phyloP scores from a whole-genome alignment of 2,888 invertebrate genomes.

The Pilophorus perplexus region DNA sequence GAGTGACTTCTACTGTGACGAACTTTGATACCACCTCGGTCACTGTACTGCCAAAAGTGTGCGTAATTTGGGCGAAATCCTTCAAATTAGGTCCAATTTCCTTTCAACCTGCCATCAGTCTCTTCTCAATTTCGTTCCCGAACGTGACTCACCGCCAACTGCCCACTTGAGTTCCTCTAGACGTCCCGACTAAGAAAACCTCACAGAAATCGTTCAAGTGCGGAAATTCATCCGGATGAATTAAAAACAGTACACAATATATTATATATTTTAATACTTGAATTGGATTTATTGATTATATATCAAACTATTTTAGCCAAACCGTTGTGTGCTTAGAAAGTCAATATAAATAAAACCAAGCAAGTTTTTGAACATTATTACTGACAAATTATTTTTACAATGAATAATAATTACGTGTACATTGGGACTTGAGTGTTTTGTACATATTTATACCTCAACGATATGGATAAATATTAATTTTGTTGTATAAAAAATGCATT shows the following conservation, averaged over 20 bases:
- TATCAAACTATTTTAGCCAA: slow-evolving; percentile 40
- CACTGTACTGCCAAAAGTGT: too few relatives aligned
- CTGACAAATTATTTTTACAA: slow-evolving; percentile 46
- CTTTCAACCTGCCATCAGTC: too few relatives aligned
- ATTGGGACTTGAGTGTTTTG: slow-evolving; percentile 42
- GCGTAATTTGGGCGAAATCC: too few relatives aligned
- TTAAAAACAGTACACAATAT: slow-evolving; percentile 19
- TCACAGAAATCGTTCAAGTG: slow-evolving; percentile 17
- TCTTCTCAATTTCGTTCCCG: too few relatives aligned
- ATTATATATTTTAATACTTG: slow-evolving; percentile 39
- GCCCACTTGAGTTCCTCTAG: slow-evolving; percentile 29
- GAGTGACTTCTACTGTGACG: too few relatives aligned
- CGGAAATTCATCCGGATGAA: slow-evolving; percentile 1
- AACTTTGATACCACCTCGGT: too few relatives aligned
- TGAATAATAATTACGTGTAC: slow-evolving; percentile 43
- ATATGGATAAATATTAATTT: slow-evolving; percentile 41
- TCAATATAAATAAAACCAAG: slow-evolving; percentile 39
- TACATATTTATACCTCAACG: slow-evolving; percentile 45
- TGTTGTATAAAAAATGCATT: slow-evolving; percentile 36
- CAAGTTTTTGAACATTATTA: slow-evolving; percentile 44
- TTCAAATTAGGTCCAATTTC: too few relatives aligned
- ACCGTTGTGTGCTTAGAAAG: slow-evolving; percentile 43
- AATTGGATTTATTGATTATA: slow-evolving; percentile 32
- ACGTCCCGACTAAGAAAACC: slow-evolving; percentile 23
- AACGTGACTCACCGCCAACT: slow-evolving; percentile 7